Conservation (phyloP, 30 jellyfish, hydroid and myxozoan genomes). For the Chironex yamaguchii region DNA sequence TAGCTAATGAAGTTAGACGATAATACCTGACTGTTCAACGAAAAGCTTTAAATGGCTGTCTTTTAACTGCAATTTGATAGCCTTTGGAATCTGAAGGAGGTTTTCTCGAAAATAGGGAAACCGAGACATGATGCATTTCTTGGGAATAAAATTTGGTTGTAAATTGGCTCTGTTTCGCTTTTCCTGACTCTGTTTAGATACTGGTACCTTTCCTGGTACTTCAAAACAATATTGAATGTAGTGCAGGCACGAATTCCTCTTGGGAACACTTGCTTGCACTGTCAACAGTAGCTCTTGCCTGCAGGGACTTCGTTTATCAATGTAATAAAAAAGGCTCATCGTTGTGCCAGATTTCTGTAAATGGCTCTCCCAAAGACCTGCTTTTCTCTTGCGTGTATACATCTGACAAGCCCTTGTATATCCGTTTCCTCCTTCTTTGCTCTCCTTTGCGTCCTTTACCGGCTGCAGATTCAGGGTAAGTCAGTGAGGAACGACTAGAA, state of each 20-base stretch:
- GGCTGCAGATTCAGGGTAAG: neutral
- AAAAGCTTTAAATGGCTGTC: too few relatives aligned
- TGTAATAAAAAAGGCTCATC: neutral
- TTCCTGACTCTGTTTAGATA: slow-evolving; percentile 9
- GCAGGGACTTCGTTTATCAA: neutral
- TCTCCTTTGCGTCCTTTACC: slow-evolving; percentile 1
- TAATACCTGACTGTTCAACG: too few relatives aligned
- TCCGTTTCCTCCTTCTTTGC: neutral
- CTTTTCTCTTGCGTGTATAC: too few relatives aligned
- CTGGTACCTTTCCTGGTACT: slow-evolving; percentile 6
- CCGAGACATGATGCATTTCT: too few relatives aligned
- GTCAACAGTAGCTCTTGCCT: neutral
- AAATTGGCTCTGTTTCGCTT: slow-evolving; percentile 6
- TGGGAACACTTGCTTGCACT: neutral
- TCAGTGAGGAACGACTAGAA: neutral
- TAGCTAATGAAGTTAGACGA: too few relatives aligned
- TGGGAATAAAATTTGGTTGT: too few relatives aligned
- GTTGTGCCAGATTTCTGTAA: neutral
- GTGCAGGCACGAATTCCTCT: neutral
- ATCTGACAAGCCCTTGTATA: neutral
- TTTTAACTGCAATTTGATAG: too few relatives aligned
- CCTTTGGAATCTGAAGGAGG: too few relatives aligned
- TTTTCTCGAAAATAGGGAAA: too few relatives aligned
- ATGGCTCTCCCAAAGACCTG: neutral
- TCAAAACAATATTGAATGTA: neutral